A percentile compares a stretch with the other conserved stretches of the same genome.
Conservation (phyloP, 2,888 invertebrate genomes). For the Protodeltote pygarga region DNA sequence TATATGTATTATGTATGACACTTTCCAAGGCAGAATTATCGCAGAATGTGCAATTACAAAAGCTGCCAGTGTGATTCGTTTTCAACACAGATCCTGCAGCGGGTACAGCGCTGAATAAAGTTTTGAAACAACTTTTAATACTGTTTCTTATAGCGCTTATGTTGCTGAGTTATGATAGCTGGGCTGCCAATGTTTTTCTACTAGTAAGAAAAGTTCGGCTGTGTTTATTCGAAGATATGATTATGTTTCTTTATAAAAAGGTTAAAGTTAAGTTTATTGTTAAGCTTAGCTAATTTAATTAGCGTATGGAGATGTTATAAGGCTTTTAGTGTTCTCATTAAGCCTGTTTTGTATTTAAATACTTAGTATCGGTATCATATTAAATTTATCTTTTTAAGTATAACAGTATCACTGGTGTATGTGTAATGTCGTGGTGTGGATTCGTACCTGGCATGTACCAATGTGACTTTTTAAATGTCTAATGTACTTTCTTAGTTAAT, state of each 20-base stretch:
- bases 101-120: constrained; percentile 46
- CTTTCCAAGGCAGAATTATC: neutral
- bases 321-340: no score
- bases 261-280: neutral
- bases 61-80: constrained; percentile 14
- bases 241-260: neutral
- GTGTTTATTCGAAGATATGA: constrained; percentile 11
- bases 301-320: no score
- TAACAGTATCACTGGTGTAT: no score
- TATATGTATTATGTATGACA: no score
- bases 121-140: constrained; percentile 67
- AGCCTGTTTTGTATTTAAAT: no score
- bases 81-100: constrained; percentile 31
- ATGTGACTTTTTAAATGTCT: no score
- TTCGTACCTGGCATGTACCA: no score
- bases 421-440: no score
- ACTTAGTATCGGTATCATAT: no score
- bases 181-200: constrained; percentile 27
- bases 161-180: constrained; percentile 35
- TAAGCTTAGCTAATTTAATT: no score
- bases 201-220: constrained; percentile 13
- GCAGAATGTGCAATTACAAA: constrained; percentile 1
- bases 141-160: constrained; percentile 58
- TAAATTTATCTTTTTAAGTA: no score
- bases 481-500: no score